A percentile compares a stretch with the other conserved stretches of the same genome.
phyloP scores from a whole-genome alignment of 2,797 vertebrate species.

The Enteromius anoplus region DNA sequence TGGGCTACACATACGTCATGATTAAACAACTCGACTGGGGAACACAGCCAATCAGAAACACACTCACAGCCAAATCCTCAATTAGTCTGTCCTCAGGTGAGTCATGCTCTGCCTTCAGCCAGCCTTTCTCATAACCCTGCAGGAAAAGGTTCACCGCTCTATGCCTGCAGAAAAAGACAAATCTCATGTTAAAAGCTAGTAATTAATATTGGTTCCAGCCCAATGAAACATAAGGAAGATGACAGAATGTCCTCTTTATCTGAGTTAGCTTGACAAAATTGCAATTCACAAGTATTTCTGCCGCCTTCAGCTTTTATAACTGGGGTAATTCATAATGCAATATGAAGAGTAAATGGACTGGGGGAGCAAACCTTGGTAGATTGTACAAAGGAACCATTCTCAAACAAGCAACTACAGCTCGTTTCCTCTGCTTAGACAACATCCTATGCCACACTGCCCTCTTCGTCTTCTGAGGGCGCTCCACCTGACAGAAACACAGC shows the following conservation, averaged over 20 bases:
- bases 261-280: not conserved
- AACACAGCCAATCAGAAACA: slow-evolving; percentile 26
- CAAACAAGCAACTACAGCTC: slow-evolving; percentile 93
- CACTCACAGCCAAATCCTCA: slow-evolving; percentile 91
- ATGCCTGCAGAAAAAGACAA: slow-evolving; percentile 78
- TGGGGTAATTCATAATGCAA: slow-evolving; percentile 7
- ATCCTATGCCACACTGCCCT: slow-evolving; percentile 87
- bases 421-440: slow-evolving; percentile 92
- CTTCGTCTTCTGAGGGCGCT: slow-evolving; percentile 85
- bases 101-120: slow-evolving; percentile 89
- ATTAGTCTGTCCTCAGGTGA: slow-evolving; percentile 91
- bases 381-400: slow-evolving; percentile 95
- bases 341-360: not conserved
- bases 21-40: slow-evolving; percentile 1
- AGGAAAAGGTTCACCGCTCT: slow-evolving; percentile 93
- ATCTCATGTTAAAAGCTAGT: slow-evolving; percentile 1
- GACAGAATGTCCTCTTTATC: slow-evolving; percentile 30
- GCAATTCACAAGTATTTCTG: not conserved
- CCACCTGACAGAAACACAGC: slow-evolving; percentile 78
- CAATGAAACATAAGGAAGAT: not conserved
- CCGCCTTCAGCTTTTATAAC: slow-evolving; percentile 24
- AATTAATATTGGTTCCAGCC: slow-evolving; percentile 4
- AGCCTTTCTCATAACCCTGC: slow-evolving; percentile 92
- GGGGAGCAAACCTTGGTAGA: slow-evolving; percentile 82
- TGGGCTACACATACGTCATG: not conserved